Base-by-base conservation (phyloP, 2,113 vertebrate genomes). In the Colinus virginianus region DNA sequence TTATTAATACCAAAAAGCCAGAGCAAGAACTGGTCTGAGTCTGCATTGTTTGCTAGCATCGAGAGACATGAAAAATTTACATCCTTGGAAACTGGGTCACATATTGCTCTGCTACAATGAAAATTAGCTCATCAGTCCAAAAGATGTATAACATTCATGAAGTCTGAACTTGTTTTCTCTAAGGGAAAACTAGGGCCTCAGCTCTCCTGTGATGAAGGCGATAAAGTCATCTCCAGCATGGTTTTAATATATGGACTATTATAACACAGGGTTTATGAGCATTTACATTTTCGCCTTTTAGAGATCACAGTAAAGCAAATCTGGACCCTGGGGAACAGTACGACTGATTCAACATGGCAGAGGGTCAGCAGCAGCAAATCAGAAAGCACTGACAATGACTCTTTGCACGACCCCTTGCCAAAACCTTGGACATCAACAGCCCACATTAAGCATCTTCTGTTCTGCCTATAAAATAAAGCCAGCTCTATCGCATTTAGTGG, bases 111-210 rank as follows among this genome's bases (percentile, higher is more conserved):
- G 79, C 76, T 72, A 88, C 92, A 93, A 87, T 66, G 87, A 94
- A 93, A 94, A 90, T 93, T 90, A 84, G 78, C 72, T 90, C 81
- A 90, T 84, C 77, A 88, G 90, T 93, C 93, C 93, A 88, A 91
- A 94, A 85, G 48, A 79, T 75, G 66, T 68, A 75, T 82, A 93
- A 90, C 78, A 62, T 89, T 95, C 63, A 53, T 32, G 82, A 93
- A 90, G 68, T 74, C 83, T 84, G 67, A 95, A 76, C 26, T 45
- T 92, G 75, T 90, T 96, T 96, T 92, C 61, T 93, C 64, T 61
- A 92, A 89, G 84, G 75, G 61, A 93, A 71, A 91, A 91, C 88
- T 61, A 74, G 36, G 51, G 51, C 64, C 78, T 94, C 64, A 59
- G 78, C 91, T 96, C 68, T 81, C 58, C 77, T 79, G 40, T 56